Percentiles rank a stretch among this genome's conserved stretches.
Evolutionary conservation across 2,113 vertebrate species (phyloP).

Genomic region (Eira barbara): DNA sequence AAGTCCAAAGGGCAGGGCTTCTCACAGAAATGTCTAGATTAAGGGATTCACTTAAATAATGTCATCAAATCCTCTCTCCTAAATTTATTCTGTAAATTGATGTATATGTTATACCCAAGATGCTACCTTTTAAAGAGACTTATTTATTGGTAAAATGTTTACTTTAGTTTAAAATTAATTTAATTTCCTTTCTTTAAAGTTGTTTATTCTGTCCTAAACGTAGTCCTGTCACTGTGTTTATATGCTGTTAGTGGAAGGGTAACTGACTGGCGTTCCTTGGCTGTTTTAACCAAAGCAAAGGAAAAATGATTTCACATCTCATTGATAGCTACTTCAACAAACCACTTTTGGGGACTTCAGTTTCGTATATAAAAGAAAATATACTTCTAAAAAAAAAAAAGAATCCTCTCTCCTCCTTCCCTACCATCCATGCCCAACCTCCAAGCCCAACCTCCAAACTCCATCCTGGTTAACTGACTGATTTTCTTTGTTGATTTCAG

Average conservation of each 20-base stretch:
- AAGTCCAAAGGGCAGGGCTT: not conserved
- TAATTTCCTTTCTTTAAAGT: constrained; percentile 52
- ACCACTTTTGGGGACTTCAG: constrained; percentile 44
- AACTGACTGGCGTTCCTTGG: constrained; percentile 2
- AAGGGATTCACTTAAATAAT: not conserved
- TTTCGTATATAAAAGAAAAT: constrained; percentile 68
- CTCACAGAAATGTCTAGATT: not conserved
- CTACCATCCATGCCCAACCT: not conserved
- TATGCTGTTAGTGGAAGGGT: constrained; percentile 1
- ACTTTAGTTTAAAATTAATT: constrained; percentile 57
- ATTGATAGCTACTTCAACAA: constrained; percentile 39
- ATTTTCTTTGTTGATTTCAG: not conserved
- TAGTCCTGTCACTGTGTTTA: constrained; percentile 45
- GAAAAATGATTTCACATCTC: constrained; percentile 48
- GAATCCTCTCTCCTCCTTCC: not conserved
- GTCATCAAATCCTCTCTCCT: not conserved
- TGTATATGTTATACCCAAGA: constrained; percentile 41
- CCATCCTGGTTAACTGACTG: not conserved
- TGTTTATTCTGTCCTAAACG: constrained; percentile 53
- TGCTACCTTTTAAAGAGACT: constrained; percentile 47
- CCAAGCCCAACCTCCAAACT: not conserved
- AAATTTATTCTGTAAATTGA: constrained; percentile 56
- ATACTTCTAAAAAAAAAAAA: not conserved
- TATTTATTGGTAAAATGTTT: constrained; percentile 74
- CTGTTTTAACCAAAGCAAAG: constrained; percentile 70